A percentile compares a stretch with the other conserved stretches of the same genome.
These are phyloP conservation scores for Glossosoma conforme DNA, from an alignment of 1,140 invertebrate species.

Conservation along the genomic window DNA sequence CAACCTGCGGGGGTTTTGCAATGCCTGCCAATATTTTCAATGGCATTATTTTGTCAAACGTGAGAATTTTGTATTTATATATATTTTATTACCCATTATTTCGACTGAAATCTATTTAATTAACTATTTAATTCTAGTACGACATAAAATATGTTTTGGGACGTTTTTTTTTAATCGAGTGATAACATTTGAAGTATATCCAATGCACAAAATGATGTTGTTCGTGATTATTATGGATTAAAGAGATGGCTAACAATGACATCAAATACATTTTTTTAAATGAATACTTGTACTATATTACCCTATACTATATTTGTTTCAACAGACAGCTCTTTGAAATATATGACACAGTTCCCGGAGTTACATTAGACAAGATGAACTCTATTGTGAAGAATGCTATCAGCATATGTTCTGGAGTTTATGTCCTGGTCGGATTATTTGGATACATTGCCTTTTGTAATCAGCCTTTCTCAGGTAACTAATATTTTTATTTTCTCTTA, in stretches of 20 bases:
- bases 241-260: too few relatives aligned
- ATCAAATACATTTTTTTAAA: slow-evolving; percentile 4
- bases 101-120: background rate
- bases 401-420: slow-evolving; percentile 85
- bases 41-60: slow-evolving; percentile 94
- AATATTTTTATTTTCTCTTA: too few relatives aligned
- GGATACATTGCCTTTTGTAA: slow-evolving; percentile 91
- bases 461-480: slow-evolving; percentile 59
- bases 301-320: slow-evolving; percentile 29
- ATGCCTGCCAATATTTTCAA: slow-evolving; percentile 91
- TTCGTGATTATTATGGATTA: too few relatives aligned
- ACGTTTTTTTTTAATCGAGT: too few relatives aligned
- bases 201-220: too few relatives aligned
- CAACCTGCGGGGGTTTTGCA: slow-evolving; percentile 77
- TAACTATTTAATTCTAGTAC: too few relatives aligned
- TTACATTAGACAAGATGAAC: slow-evolving; percentile 86
- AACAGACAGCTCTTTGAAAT: slow-evolving; percentile 91
- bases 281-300: background rate
- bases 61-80: slow-evolving; percentile 42
- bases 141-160: too few relatives aligned
- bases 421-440: slow-evolving; percentile 85
- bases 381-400: slow-evolving; percentile 80
- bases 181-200: too few relatives aligned
- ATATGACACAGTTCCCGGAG: slow-evolving; percentile 84
- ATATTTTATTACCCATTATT: background rate